phyloP scores from a whole-genome alignment of 2,797 vertebrate species.

The Gadopsis bispinosus region DNA sequence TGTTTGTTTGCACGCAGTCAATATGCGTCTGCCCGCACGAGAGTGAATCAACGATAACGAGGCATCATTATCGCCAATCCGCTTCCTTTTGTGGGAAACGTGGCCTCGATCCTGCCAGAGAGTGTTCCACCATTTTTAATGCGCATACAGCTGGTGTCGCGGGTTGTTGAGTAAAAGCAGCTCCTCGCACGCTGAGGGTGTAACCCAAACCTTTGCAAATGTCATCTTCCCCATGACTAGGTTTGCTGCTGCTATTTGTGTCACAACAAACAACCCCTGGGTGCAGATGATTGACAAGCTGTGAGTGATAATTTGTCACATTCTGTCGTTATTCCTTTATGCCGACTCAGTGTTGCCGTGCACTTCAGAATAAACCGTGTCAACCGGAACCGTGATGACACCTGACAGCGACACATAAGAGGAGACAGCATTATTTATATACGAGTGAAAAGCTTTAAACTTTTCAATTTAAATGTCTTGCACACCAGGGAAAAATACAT shows the following conservation, averaged over 20 bases:
- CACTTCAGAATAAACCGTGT: constrained; percentile 28
- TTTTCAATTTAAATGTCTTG: constrained; percentile 44
- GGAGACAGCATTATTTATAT: constrained; percentile 36
- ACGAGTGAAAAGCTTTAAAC: constrained; percentile 55
- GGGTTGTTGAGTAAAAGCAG: constrained; percentile 44
- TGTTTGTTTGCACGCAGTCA: constrained; percentile 54
- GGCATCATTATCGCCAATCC: constrained; percentile 53
- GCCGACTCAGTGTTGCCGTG: constrained; percentile 52
- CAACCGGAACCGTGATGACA: constrained; percentile 54
- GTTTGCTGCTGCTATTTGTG: constrained; percentile 74
- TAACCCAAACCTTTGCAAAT: constrained; percentile 72
- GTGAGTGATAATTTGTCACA: constrained; percentile 75
- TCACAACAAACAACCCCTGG: constrained; percentile 75
- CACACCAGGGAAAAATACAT: background rate
- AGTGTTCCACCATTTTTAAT: constrained; percentile 9
- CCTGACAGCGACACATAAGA: constrained; percentile 66
- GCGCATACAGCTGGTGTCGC: constrained; percentile 28
- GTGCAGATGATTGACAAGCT: constrained; percentile 73
- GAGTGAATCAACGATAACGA: constrained; percentile 53
- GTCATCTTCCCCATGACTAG: constrained; percentile 64
- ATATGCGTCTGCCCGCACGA: constrained; percentile 29
- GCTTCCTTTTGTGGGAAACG: constrained; percentile 44
- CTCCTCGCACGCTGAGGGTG: constrained; percentile 39
- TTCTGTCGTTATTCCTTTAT: constrained; percentile 72
- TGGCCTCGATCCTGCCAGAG: constrained; percentile 32